Conservation (phyloP, 2,888 invertebrate species). For the Drosophila villosipedis region DNA sequence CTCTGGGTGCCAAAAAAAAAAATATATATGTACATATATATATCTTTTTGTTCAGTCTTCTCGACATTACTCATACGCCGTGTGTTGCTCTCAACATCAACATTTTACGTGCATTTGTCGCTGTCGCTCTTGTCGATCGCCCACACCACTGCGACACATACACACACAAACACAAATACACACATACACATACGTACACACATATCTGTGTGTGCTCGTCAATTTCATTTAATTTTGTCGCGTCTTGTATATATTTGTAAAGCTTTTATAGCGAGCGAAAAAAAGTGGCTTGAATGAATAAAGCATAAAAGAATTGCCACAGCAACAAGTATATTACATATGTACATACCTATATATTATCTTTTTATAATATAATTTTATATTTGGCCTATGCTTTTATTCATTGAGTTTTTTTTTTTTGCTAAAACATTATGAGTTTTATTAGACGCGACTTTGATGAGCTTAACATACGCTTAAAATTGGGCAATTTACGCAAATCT, state of each 20-base stretch:
- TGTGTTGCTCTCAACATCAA: conserved; percentile 27
- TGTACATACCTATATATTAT: conserved; percentile 1
- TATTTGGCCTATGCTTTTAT: conserved; percentile 16
- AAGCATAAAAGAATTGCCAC: conserved; percentile 45
- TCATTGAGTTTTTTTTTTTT: conserved; percentile 29
- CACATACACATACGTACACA: background rate
- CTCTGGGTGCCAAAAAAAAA: conserved; percentile 29
- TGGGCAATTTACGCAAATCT: background rate
- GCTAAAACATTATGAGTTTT: conserved; percentile 13
- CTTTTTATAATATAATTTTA: conserved; percentile 9
- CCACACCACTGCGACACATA: conserved; percentile 33
- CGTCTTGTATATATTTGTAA: conserved; percentile 34
- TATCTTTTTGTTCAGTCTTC: conserved; percentile 4
- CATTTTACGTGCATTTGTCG: conserved; percentile 47
- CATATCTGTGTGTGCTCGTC: conserved; percentile 33
- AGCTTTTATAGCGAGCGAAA: conserved; percentile 48
- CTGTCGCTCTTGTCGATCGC: conserved; percentile 50
- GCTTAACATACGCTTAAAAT: conserved; percentile 1
- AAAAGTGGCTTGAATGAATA: conserved; percentile 64
- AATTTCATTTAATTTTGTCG: conserved; percentile 73
- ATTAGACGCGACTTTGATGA: background rate
- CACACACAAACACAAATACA: background rate
- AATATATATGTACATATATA: background rate
- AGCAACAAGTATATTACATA: conserved; percentile 23
- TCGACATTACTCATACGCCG: conserved; percentile 53